Evolutionary conservation across 2,888 invertebrate species (phyloP), one percentile per base, ranked within the genome.

Genomic region (Serripes groenlandicus): DNA sequence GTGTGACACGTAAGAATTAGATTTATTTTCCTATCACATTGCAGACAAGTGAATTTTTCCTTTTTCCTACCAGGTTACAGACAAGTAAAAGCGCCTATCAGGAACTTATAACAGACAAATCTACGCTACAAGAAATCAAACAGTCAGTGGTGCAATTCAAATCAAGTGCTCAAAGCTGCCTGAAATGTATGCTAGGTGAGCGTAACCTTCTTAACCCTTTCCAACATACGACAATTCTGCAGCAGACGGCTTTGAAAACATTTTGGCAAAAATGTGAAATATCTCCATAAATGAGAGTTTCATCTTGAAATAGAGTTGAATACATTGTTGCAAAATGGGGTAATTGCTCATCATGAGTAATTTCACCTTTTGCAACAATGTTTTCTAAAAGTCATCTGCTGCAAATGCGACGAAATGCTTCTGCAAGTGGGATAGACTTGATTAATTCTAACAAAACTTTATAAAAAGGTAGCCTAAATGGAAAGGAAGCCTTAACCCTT

Each of bases 121-220:
- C 85, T 3, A 73, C 83, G 26, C 89, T 88, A 58, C 86, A 88
- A 37, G 88, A 89, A 30, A 85, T 93, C 9, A 88, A 88, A 23
- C 85, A 89, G 18, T 81, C 88, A 52, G 89, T 91, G 18, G 86
- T 84, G 15, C 86, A 89, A 60, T 92, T 92, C 81, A 86, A 89
- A 49, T 78, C 86, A 1, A 81, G 89, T 11, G 85, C 89, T 11
- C 83, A 88, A 26, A 73, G 81, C n/a, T 83, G 87, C 69, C 72
- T 92, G 30, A 83, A 87, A 23, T 83, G 81, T 56, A 86, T 91
- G 73, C 83, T 90, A 35, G 92, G 93, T 93, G 77, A 73, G 81
- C 77, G 9, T 3, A 49, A 49, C 49, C 7, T 21, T 5, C 2
- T 21, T 21, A 15, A 49, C 2, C 2, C 49, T 3, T 2, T 49